These are phyloP conservation scores for Campoplex capitator DNA, from an alignment of 2,888 invertebrate genomes.

Conservation along the genomic window DNA sequence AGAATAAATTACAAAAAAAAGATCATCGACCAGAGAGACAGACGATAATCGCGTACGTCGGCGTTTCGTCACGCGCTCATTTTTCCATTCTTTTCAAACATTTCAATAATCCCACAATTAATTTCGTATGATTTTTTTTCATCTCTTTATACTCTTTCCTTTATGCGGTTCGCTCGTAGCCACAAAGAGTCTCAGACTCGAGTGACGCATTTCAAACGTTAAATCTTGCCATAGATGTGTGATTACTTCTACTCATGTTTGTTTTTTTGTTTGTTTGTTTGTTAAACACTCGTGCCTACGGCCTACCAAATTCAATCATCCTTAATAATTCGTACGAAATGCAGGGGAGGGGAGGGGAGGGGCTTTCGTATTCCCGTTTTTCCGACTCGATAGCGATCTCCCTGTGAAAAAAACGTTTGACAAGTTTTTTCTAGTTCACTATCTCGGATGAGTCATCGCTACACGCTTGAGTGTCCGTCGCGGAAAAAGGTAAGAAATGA, in stretches of 20 bases:
- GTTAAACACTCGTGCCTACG: constrained; percentile 56
- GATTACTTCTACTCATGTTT: constrained; percentile 46
- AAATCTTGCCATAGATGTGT: constrained; percentile 45
- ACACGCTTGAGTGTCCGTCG: neutral
- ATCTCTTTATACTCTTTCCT: neutral
- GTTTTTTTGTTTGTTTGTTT: constrained; percentile 14
- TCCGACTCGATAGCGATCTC: neutral
- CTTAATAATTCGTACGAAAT: constrained; percentile 42
- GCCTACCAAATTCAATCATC: constrained; percentile 51
- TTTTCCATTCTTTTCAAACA: constrained; percentile 33
- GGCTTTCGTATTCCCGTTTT: neutral
- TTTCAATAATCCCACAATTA: neutral
- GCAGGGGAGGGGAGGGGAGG: neutral
- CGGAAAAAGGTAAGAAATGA: neutral
- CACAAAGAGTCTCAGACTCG: neutral
- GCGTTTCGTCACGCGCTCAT: constrained; percentile 41
- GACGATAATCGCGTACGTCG: constrained; percentile 67
- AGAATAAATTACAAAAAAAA: constrained; percentile 79
- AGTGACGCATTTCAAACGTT: constrained; percentile 39
- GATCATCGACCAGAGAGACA: constrained; percentile 78
- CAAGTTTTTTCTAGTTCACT: neutral
- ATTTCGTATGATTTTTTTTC: neutral
- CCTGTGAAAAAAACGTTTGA: neutral
- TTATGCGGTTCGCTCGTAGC: constrained; percentile 15
- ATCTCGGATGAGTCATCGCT: neutral